Base-by-base conservation (phyloP, 2,113 vertebrate genomes). In the Burhinus oedicnemus region DNA sequence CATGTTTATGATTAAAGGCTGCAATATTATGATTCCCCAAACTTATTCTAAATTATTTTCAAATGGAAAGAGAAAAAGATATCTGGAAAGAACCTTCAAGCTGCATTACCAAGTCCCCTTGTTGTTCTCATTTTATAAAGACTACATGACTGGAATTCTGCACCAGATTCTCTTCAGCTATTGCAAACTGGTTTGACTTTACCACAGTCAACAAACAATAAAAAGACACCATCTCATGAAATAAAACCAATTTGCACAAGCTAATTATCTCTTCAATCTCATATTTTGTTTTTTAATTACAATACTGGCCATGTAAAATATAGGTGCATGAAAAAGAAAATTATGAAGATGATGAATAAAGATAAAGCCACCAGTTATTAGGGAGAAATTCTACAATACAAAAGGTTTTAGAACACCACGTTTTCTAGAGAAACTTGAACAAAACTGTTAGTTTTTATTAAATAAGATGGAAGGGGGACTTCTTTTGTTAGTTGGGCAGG, bases 41-140 rank as follows among this genome's bases (percentile, higher is more conserved):
- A 91, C 62, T 74, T 74, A 76, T 40, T 87, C 52, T 86, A 97
- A 95, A 95, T 94, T 94, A 87, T 90, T 97, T 94, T 91, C 84
- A 95, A 96, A 95, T 89, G 81, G 84, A 80, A 92, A 86, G 55
- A 96, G n/a, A 82, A 90, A 79, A 68, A 72, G 60, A 79, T 94
- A 90, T 66, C 74, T 93, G 88, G 62, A 82, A 95, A 91, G 61
- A 93, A 72, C n/a, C 57, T 79, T 91, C 58, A 72, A 72, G 51
- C 87, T 91, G 75, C 40, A 89, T 81, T 83, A 94, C 38, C 32
- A 80, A 74, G 19, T 42, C n/a, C 49, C 52, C 95, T 95, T 95
- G 70, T 79, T 95, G 54, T 83, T 89, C 55, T 49, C 26, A 61
- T 79, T 90, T 60, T 79, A 72, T 77, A n/a, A 81, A 65, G 57